Evolutionary conservation across 2,888 invertebrate genomes (phyloP).

Genomic region (Coelopa pilipes): DNA sequence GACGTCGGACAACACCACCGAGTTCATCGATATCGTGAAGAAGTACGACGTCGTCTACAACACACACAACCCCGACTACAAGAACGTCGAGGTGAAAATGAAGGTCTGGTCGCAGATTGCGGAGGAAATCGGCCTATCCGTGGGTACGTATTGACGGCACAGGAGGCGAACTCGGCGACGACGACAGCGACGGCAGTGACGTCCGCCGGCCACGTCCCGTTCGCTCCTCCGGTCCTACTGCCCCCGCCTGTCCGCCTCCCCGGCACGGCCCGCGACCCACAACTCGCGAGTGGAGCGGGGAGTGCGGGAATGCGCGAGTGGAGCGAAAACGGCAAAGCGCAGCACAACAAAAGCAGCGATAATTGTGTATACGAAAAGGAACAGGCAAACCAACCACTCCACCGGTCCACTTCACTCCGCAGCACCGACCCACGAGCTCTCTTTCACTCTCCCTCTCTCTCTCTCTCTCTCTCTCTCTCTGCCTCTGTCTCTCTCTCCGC

Average conservation of each 20-base stretch:
- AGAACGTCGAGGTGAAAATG: constrained; percentile 64
- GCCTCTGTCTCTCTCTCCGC: no score
- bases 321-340: constrained; percentile 9
- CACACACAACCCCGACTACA: constrained; percentile 65
- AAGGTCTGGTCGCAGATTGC: constrained; percentile 65
- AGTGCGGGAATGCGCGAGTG: constrained; percentile 2
- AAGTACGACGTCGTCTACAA: constrained; percentile 65
- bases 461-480: no score
- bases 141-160: constrained; percentile 56
- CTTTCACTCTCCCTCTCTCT: no score
- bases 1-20: constrained; percentile 63
- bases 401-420: no score
- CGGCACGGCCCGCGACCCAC: constrained; percentile 9
- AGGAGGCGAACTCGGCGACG: constrained; percentile 10
- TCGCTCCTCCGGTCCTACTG: no score
- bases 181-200: not conserved
- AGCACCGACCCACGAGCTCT: no score
- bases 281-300: not conserved
- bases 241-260: no score
- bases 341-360: constrained; percentile 22
- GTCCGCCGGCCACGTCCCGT: not conserved
- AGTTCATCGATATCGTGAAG: constrained; percentile 66
- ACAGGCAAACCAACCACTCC: no score
- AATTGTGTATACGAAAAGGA: constrained; percentile 8
- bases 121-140: constrained; percentile 64